Evolutionary conservation across 2,888 invertebrate genomes (phyloP).

Genomic region (Latrodectus hesperus): DNA sequence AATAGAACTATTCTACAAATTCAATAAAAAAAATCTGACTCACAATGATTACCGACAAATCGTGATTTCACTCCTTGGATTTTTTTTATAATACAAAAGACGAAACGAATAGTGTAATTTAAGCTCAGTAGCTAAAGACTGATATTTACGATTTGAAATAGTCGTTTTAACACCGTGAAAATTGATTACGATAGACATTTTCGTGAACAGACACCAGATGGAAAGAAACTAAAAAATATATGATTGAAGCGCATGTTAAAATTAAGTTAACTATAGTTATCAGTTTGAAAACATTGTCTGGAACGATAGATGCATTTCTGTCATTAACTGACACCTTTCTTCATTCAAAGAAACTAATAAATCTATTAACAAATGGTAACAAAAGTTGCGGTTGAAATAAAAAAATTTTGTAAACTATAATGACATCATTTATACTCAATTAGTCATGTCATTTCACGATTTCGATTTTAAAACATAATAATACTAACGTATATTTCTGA

Average conservation of each 20-base stretch:
- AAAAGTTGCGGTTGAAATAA: not conserved
- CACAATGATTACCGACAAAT: slow-evolving; percentile 42
- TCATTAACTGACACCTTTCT: too few species aligned
- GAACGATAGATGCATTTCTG: too few species aligned
- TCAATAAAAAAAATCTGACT: slow-evolving; percentile 25
- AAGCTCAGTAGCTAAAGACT: not conserved
- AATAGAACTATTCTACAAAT: slow-evolving; percentile 36
- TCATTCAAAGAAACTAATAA: not conserved
- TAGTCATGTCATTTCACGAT: too few species aligned
- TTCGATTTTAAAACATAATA: too few species aligned
- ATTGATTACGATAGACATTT: slow-evolving; percentile 16
- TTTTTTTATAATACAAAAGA: not conserved
- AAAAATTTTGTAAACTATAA: too few species aligned
- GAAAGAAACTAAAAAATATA: not conserved
- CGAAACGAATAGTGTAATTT: not conserved
- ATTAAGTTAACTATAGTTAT: slow-evolving; percentile 37
- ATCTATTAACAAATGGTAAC: not conserved
- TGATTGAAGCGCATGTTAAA: slow-evolving; percentile 37
- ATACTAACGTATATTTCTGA: too few species aligned
- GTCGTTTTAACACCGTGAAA: slow-evolving; percentile 19
- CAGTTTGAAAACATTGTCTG: not conserved
- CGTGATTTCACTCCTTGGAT: slow-evolving; percentile 24
- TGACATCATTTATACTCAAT: too few species aligned
- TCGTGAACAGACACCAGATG: slow-evolving; percentile 16
- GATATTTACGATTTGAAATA: not conserved